phyloP scores from a whole-genome alignment of 2,888 invertebrate genomes.

The Schizaphis graminum region DNA sequence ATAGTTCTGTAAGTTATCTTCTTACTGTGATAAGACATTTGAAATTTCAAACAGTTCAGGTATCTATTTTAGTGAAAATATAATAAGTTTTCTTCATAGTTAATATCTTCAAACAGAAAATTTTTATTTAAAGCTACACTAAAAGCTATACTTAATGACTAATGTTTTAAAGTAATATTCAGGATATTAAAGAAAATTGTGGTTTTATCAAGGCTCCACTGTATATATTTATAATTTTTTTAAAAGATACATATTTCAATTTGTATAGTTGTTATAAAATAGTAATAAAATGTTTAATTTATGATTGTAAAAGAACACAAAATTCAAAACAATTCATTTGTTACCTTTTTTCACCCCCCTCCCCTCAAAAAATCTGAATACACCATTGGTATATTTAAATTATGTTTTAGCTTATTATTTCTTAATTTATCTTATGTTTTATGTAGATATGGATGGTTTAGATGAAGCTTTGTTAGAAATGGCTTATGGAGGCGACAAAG shows the following conservation, averaged over 20 bases:
- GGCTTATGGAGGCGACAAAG: slow-evolving; percentile 73
- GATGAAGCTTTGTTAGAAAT: slow-evolving; percentile 81
- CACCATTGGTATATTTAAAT: too few relatives aligned
- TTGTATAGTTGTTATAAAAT: too few relatives aligned
- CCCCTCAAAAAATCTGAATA: too few relatives aligned
- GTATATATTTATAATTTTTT: too few relatives aligned
- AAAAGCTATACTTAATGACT: background rate
- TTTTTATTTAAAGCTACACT: background rate
- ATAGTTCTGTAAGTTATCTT: background rate
- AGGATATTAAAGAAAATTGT: background rate
- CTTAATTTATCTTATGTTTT: slow-evolving; percentile 20
- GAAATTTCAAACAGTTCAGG: slow-evolving; percentile 29
- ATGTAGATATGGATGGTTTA: slow-evolving; percentile 73
- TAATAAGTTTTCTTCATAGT: background rate
- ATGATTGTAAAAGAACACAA: too few relatives aligned
- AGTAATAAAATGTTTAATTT: too few relatives aligned
- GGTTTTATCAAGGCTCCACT: too few relatives aligned
- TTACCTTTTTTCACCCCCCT: too few relatives aligned
- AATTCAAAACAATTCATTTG: too few relatives aligned
- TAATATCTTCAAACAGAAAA: slow-evolving; percentile 21
- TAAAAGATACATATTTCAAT: too few relatives aligned
- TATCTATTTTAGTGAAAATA: slow-evolving; percentile 45
- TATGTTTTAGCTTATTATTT: background rate
- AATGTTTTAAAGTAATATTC: background rate
- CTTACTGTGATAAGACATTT: slow-evolving; percentile 19